Evolutionary conservation across 2,888 invertebrate species (phyloP).

Genomic region (Antheraea yamamai): DNA sequence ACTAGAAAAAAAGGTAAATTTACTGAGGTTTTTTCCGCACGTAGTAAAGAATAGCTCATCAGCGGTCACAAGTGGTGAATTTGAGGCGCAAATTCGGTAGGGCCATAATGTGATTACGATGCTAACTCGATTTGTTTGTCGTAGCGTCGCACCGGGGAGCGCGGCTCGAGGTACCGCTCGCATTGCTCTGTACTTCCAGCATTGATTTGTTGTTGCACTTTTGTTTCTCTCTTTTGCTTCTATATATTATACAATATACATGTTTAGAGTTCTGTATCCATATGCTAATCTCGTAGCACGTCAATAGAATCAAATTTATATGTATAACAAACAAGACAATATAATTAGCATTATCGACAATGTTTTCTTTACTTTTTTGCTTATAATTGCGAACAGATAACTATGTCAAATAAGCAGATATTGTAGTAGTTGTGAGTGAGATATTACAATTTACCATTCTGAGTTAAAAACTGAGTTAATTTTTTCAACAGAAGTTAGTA

Average conservation of each 20-base stretch:
- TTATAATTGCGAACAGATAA: too few species aligned
- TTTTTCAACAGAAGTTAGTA: too few species aligned
- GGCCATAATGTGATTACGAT: slow-evolving; percentile 59
- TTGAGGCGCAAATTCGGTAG: slow-evolving; percentile 43
- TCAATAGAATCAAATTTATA: too few species aligned
- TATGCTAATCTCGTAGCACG: not conserved
- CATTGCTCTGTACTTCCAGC: not conserved
- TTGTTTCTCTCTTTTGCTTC: slow-evolving; percentile 17
- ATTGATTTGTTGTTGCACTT: slow-evolving; percentile 29
- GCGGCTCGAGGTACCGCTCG: not conserved
- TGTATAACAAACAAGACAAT: too few species aligned
- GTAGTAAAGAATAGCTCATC: slow-evolving; percentile 70
- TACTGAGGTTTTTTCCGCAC: slow-evolving; percentile 27
- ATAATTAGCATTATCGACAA: too few species aligned
- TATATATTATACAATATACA: not conserved
- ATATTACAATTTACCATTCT: too few species aligned
- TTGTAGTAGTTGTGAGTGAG: too few species aligned
- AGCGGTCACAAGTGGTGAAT: slow-evolving; percentile 54
- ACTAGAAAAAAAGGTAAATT: slow-evolving; percentile 9
- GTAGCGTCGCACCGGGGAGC: slow-evolving; percentile 24
- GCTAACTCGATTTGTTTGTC: slow-evolving; percentile 56
- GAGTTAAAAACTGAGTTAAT: too few species aligned
- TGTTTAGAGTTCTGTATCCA: not conserved
- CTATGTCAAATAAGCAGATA: too few species aligned
- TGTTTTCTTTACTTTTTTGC: too few species aligned